Conservation (phyloP, 1,140 invertebrate genomes). For the Teleopsis dalmanni region DNA sequence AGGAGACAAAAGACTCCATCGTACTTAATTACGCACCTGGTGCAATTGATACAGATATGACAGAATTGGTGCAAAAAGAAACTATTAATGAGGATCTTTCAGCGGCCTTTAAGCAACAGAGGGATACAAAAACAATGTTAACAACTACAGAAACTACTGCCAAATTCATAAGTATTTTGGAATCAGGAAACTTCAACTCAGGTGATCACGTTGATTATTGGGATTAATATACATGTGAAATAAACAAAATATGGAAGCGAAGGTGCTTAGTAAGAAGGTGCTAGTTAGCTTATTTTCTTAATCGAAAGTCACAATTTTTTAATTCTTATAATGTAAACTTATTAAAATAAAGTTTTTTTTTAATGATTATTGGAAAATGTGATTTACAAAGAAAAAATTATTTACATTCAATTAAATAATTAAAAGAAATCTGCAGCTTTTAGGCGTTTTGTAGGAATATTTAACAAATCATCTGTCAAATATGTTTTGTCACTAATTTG, state of each 20-base stretch:
- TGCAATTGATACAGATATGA: constrained; percentile 87
- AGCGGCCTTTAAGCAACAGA: constrained; percentile 51
- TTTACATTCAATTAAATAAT: neutral
- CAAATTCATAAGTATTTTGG: constrained; percentile 64
- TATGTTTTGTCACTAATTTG: constrained; percentile 28
- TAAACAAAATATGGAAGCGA: neutral
- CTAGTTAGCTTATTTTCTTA: neutral
- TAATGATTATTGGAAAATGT: no score
- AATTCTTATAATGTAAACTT: neutral
- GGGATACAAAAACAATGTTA: constrained; percentile 59
- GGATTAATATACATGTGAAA: constrained; percentile 51
- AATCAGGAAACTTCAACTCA: constrained; percentile 64
- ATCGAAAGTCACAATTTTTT: neutral
- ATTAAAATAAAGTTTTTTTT: neutral
- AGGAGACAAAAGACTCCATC: constrained; percentile 53
- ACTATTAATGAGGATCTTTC: constrained; percentile 53
- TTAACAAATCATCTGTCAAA: constrained; percentile 69
- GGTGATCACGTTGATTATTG: constrained; percentile 85
- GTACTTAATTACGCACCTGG: constrained; percentile 92
- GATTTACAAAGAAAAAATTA: no score
- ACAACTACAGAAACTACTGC: constrained; percentile 66
- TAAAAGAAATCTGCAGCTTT: constrained; percentile 52
- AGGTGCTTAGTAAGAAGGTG: neutral
- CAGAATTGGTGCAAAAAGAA: constrained; percentile 54
- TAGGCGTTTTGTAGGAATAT: constrained; percentile 58